Conservation (phyloP, 2,113 vertebrate species). For the Pyrgilauda ruficollis region DNA sequence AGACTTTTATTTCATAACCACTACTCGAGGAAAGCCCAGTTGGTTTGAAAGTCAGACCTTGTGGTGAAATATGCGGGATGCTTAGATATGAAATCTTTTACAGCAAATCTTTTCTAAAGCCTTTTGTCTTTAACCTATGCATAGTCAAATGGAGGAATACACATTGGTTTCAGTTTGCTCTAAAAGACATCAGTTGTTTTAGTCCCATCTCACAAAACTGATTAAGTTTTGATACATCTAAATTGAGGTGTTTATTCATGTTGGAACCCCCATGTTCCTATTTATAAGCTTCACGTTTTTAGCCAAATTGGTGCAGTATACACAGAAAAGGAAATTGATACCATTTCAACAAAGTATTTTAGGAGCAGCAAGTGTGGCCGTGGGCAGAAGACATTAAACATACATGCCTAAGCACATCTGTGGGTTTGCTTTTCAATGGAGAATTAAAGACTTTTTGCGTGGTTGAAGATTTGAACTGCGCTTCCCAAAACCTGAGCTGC, state of each 20-base stretch:
- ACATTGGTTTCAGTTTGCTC: neutral
- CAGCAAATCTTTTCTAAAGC: neutral
- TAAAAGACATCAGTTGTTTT: neutral
- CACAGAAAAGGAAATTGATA: neutral
- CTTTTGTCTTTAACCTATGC: neutral
- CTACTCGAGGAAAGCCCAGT: neutral
- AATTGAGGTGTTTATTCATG: neutral
- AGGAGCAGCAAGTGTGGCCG: neutral
- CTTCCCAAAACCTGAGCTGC: neutral
- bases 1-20: neutral
- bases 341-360: conserved; percentile 3
- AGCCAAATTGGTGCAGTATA: neutral
- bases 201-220: neutral
- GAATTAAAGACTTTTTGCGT: neutral
- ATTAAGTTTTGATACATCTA: neutral
- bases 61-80: neutral
- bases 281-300: neutral
- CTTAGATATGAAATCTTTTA: neutral
- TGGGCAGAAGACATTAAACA: conserved; percentile 18
- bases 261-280: neutral
- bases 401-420: neutral
- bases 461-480: neutral
- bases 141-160: neutral
- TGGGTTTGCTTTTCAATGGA: neutral
- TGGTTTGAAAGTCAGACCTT: neutral